Percentiles rank a stretch among this genome's conserved stretches.
These are phyloP conservation scores for Forbesichthys agassizii DNA, from an alignment of 2,113 vertebrate species.

Conservation along the genomic window DNA sequence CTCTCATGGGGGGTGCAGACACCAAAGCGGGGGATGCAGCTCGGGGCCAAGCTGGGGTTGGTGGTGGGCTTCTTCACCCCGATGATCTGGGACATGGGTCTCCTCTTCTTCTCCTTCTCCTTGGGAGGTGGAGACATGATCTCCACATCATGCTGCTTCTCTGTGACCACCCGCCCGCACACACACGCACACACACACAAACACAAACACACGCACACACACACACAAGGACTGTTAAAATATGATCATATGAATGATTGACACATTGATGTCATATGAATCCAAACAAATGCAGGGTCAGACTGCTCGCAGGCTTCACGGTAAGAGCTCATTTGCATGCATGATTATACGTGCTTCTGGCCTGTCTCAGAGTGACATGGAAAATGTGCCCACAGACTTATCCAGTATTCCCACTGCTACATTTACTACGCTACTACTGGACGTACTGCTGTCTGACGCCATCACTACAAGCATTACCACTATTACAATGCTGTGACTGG, in stretches of 20 bases:
- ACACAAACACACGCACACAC: background rate
- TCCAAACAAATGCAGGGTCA: too few relatives aligned
- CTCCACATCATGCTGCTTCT: slow-evolving; percentile 91
- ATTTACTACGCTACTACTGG: background rate
- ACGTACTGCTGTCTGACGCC: background rate
- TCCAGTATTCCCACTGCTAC: background rate
- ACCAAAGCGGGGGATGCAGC: slow-evolving; percentile 85
- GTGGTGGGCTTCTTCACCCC: slow-evolving; percentile 79
- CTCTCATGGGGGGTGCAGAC: slow-evolving; percentile 84
- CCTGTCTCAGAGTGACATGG: too few relatives aligned
- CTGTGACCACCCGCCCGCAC: slow-evolving; percentile 64
- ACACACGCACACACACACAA: background rate
- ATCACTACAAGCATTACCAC: background rate
- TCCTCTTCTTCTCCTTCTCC: slow-evolving; percentile 83
- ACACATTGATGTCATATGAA: too few relatives aligned
- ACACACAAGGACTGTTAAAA: background rate
- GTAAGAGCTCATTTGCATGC: too few relatives aligned
- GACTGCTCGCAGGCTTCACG: too few relatives aligned
- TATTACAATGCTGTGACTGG: background rate
- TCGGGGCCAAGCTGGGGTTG: slow-evolving; percentile 69
- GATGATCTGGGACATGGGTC: slow-evolving; percentile 88
- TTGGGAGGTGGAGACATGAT: slow-evolving; percentile 74
- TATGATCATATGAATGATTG: background rate
- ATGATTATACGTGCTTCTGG: too few relatives aligned
- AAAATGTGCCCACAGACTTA: too few relatives aligned